Percentiles rank a stretch among this genome's conserved stretches.
Conservation (phyloP, 2,797 vertebrate species). For the Chaetophractus vellerosus region DNA sequence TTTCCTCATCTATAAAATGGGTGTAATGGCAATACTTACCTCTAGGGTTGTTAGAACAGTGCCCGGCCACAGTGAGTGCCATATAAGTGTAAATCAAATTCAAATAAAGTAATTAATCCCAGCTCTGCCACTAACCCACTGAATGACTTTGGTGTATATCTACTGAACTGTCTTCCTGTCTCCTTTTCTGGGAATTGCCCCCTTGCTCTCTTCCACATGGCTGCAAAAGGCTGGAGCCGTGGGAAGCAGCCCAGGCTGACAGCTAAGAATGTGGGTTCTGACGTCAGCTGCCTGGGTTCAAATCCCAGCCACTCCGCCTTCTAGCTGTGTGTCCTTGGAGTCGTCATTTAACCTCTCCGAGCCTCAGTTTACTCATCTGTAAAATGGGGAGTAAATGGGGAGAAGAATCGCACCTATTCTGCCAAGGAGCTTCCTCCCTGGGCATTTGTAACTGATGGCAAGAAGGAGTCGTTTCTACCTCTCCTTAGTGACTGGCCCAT, state of each 20-base stretch:
- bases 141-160: neutral
- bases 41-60: neutral
- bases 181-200: neutral
- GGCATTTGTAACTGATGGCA: neutral
- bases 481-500: too few species aligned
- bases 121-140: neutral
- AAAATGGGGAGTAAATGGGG: neutral
- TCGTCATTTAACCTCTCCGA: too few species aligned
- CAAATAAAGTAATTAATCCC: neutral
- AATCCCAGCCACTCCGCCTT: neutral
- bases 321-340: neutral
- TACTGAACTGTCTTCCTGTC: neutral
- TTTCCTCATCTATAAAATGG: neutral
- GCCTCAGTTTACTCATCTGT: neutral
- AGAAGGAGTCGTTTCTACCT: neutral
- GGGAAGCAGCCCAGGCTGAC: neutral
- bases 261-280: neutral
- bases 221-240: neutral
- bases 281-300: neutral
- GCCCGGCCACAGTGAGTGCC: neutral
- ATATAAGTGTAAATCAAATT: neutral
- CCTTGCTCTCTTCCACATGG: neutral
- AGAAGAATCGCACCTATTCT: too few species aligned
- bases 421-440: neutral
- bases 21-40: neutral